Evolutionary conservation across 2,888 invertebrate genomes (phyloP).

Genomic region (Papilio elwesi): DNA sequence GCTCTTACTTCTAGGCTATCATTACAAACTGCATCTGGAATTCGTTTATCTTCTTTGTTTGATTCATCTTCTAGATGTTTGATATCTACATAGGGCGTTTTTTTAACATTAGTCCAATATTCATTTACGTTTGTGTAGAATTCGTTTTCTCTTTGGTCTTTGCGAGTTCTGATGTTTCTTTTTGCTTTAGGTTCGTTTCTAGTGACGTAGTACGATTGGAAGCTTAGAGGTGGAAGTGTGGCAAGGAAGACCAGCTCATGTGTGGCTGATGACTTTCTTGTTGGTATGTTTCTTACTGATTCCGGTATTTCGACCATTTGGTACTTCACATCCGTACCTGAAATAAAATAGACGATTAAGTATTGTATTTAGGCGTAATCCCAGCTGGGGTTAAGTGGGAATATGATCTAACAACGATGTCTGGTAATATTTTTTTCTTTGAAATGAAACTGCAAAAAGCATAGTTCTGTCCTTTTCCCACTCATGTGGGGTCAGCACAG

Average conservation of each 20-base stretch:
- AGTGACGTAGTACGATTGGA: conserved; percentile 85
- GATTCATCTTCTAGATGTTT: conserved; percentile 48
- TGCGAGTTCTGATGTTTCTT: conserved; percentile 39
- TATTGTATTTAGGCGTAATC: too few relatives aligned
- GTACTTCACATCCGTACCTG: conserved; percentile 82
- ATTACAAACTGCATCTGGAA: conserved; percentile 36
- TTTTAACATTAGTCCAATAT: conserved; percentile 52
- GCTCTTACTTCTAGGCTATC: conserved; percentile 39
- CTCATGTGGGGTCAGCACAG: too few relatives aligned
- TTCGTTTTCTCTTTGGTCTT: conserved; percentile 37
- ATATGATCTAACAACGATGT: too few relatives aligned
- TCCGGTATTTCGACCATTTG: conserved; percentile 87
- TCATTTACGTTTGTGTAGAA: conserved; percentile 53
- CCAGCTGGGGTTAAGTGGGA: too few relatives aligned
- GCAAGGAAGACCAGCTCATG: conserved; percentile 90
- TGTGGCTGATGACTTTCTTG: conserved; percentile 85
- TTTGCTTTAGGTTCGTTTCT: conserved; percentile 50
- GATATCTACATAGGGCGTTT: conserved; percentile 50
- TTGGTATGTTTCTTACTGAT: conserved; percentile 81
- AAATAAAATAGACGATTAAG: conserved; percentile 40
- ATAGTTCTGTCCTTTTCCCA: too few relatives aligned
- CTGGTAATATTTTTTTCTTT: too few relatives aligned
- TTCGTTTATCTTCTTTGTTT: conserved; percentile 24
- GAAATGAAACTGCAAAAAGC: too few relatives aligned
- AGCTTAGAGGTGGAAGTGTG: conserved; percentile 86